Evolutionary conservation across 2,888 invertebrate species (phyloP), one percentile per base, ranked within the genome.

Genomic region (Metellina segmentata): DNA sequence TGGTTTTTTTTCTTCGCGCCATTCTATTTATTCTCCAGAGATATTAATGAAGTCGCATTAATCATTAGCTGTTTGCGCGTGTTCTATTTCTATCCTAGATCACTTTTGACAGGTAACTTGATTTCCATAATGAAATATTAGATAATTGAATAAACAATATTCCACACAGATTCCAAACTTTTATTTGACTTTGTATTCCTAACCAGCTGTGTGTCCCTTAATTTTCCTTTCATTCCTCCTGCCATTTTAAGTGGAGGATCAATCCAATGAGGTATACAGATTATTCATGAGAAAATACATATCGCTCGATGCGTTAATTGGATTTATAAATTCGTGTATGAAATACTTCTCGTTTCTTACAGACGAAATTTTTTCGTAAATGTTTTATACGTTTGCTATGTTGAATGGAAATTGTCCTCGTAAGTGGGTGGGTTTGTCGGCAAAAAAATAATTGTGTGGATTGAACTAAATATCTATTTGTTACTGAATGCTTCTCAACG

Each of bases 161-260:
- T 49, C 81, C 81, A 49, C 61, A 81, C 70, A 19, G 79, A 79
- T 79, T 61, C 79, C 79, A 9, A 53, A 61, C 83, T 85, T 85
- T 85, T 85, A 61, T 85, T 85, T 85, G 85, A 85, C 75, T 85
- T 85, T 52, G 74, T 13, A 75, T 85, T 85, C 53, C 61, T 77
- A 16, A 34, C 48, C 34, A 53, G 20, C 53, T 79, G 51, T n/a
- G n/a, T n/a, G n/a, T 78, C 61, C 79, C 79, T 61, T 34, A 1
- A 34, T 34, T 34, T 34, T 34, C 34, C 9, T 72, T 72, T 72
- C 72, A 61, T 6, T 13, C 13, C 61, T 52, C 34, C 79, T 20
- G 16, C 52, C 79, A 19, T 61, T 79, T 61, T 79, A 52, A 79
- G 79, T 61, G 7, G 20, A 34, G 79, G 19, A 20, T 79, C 79